These are phyloP conservation scores for Metopia argyrocephala DNA, from an alignment of 2,888 invertebrate genomes.

Conservation along the genomic window DNA sequence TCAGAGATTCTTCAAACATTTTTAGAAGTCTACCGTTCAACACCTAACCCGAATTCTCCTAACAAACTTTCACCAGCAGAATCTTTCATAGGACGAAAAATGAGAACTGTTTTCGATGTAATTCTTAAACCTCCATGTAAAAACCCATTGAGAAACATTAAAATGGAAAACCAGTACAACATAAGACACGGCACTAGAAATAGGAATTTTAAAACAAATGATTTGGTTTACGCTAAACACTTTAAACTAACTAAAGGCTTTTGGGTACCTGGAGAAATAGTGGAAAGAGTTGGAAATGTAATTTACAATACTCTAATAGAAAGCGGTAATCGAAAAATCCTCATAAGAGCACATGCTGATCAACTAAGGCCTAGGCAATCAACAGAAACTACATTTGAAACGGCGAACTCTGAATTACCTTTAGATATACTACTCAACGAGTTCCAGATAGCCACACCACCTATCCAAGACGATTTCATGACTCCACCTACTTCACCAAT, in stretches of 20 bases:
- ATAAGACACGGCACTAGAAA: no score
- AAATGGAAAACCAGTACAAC: no score
- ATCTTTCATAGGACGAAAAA: no score
- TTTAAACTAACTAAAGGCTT: slow-evolving; percentile 14
- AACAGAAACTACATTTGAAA: not conserved
- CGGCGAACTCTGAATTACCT: not conserved
- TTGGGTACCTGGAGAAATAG: slow-evolving; percentile 5
- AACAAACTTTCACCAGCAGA: no score
- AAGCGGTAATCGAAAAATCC: no score
- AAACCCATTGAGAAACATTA: no score
- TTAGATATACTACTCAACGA: not conserved
- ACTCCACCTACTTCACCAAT: not conserved
- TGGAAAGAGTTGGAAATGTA: no score
- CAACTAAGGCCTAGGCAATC: no score
- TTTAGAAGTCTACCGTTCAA: slow-evolving; percentile 20
- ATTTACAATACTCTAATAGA: no score
- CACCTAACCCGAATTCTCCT: slow-evolving; percentile 14
- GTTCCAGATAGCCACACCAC: not conserved
- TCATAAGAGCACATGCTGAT: no score
- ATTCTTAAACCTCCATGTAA: no score
- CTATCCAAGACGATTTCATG: not conserved
- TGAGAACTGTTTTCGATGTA: no score
- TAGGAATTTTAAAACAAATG: not conserved
- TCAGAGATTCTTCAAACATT: not conserved
- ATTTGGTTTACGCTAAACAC: slow-evolving; percentile 17